Base-by-base conservation (phyloP, 2,888 invertebrate species). In the Rhimphoctona megacephalus region DNA sequence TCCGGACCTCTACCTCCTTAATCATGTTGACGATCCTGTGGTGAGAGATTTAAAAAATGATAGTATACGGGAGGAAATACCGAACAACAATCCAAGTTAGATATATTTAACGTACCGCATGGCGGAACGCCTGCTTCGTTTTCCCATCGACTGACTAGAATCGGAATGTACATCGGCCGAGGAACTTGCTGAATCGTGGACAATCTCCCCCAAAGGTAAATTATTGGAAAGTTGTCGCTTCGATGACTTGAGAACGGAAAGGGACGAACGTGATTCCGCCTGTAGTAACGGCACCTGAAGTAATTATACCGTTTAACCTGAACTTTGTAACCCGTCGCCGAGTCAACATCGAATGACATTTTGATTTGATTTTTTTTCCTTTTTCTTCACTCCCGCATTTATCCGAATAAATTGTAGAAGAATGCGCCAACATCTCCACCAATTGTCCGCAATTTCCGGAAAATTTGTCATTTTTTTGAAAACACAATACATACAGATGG, bases 241-340 rank as follows among this genome's bases (percentile, higher is more conserved):
- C 17, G 94, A 94, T 69, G 94, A 93, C 91, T 95, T 95, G 87
- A 95, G 92, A 83, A 94, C 94, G 76, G 94, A 94, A 83, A 95
- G 94, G 25, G 95, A 95, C 72, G 95, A 94, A 88, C 96, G 95
- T 66, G 95, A 95, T 88, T 96, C 95, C 76, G 95, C 94, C 93
- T 95, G 94, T 85, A 95, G 91, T 88, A 95, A 91, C 88, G 95
- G 94, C 87, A 95, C 90, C 94, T 94, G 87, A 76, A 93, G 94
- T 88, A 87, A 87, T 86, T 88, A 87, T 77, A 87, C 54, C 70
- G 87, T 87, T 87, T 82, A 87, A 82, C 79, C 87, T 57, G 87
- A 86, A 86, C 86, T 72, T 81, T 79, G 81, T 74, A 57, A 81
- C 74, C 78, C 86, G 73, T 72, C 80, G 73, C 72, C 77, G 76